Conservation (phyloP, 2,113 vertebrate genomes). For the Saiga tatarica region DNA sequence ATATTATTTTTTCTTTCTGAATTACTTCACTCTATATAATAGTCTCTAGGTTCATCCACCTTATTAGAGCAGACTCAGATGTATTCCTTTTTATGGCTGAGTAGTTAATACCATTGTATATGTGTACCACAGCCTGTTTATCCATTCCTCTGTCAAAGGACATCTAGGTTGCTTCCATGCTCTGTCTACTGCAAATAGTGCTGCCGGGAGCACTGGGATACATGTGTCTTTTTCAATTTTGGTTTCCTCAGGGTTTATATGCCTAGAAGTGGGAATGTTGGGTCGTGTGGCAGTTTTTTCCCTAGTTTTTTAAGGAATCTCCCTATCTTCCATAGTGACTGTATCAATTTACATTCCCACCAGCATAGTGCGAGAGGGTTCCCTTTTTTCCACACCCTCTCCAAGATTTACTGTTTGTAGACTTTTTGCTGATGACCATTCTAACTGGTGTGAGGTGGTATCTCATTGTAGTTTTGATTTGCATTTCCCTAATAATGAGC, state of each 20-base stretch:
- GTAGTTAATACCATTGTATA: background rate
- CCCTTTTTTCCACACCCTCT: background rate
- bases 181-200: background rate
- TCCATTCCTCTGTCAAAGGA: background rate
- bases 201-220: background rate
- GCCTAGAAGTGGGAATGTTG: background rate
- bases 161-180: background rate
- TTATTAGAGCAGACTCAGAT: background rate
- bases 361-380: background rate
- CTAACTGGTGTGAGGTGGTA: background rate
- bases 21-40: background rate
- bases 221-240: background rate
- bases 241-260: background rate
- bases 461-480: background rate
- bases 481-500: background rate
- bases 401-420: background rate
- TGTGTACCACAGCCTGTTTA: background rate
- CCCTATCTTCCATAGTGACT: background rate
- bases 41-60: background rate
- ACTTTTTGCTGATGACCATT: background rate
- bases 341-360: background rate
- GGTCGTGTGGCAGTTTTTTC: accelerated
- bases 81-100: background rate
- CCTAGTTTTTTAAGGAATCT: background rate
- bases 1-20: background rate